Base-by-base conservation (phyloP, 2,888 invertebrate genomes). In the Altica lythri region DNA sequence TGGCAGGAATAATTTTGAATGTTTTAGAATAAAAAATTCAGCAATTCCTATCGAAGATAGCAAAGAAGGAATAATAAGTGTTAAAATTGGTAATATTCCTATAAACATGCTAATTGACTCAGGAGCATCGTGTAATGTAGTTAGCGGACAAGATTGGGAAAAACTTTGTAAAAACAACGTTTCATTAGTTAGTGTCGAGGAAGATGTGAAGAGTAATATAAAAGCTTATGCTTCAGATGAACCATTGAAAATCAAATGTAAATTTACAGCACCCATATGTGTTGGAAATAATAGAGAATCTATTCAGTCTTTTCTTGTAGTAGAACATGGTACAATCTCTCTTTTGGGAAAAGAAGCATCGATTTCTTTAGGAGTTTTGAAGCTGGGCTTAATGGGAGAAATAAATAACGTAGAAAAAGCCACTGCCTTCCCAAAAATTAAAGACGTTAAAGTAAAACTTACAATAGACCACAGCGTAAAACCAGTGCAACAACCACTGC, bases 401-500 rank as follows among this genome's bases (percentile, higher is more conserved):
- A 14, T 40, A 48, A 38, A 38, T 8, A 18, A 38, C 18, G 2
- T 38, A 3, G 10, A 38, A 12, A 12, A 38, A 2, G 22, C 18
- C 10, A 19, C 38, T 10, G 4, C 4, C 4, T 38, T 38, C 3
- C 38, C 12, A n/a, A 38, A 38, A 27, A 8, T 27, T 27, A 8
- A n/a, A 27, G 9, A 27, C n/a, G n/a, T 27, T 27, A 27, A 27
- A 27, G 53, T 60, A 2, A 59, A 38, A 19, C 38, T 60, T 12
- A 29, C 53, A 5, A 57, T 61, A 32, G 51, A 61, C 43, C 47
- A 47, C 5, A 13, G 25, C 9, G 47, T 59, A 22, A 59, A 49
- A 25, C 59, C 58, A 1, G 59, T 59, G 5, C 53, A 49, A 22
- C 59, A 60, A 46, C 54, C 59, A 17, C 8, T 54, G 14, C 40